These are phyloP conservation scores for Charanyca ferruginea DNA, from an alignment of 2,888 invertebrate genomes.

Conservation along the genomic window DNA sequence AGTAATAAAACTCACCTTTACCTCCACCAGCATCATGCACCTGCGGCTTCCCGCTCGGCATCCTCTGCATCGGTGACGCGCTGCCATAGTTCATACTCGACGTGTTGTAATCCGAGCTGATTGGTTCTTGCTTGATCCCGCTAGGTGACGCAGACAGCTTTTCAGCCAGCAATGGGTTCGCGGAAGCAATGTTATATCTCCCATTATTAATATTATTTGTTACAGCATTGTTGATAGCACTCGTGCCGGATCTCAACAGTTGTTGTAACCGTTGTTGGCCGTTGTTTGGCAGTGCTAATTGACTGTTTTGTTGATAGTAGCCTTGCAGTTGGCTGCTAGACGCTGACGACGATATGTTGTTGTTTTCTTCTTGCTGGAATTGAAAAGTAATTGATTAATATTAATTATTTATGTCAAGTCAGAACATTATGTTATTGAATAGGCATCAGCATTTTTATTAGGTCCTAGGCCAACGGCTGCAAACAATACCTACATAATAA, in stretches of 20 bases:
- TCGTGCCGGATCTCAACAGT: conserved; percentile 85
- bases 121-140: conserved; percentile 90
- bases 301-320: conserved; percentile 85
- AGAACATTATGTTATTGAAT: too few relatives aligned
- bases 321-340: conserved; percentile 84
- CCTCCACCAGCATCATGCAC: conserved; percentile 90
- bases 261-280: conserved; percentile 88
- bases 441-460: background rate
- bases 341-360: conserved; percentile 87
- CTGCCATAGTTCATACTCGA: conserved; percentile 89
- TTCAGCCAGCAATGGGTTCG: conserved; percentile 96
- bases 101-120: conserved; percentile 88
- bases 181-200: conserved; percentile 95
- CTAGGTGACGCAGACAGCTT: conserved; percentile 94
- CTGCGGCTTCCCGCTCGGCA: conserved; percentile 89
- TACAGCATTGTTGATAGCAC: conserved; percentile 86
- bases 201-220: conserved; percentile 90
- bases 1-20: conserved; percentile 86
- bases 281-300: conserved; percentile 82
- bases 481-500: background rate
- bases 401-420: background rate
- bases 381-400: conserved; percentile 14
- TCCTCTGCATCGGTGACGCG: conserved; percentile 89
- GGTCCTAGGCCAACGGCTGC: background rate
- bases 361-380: conserved; percentile 91